These are phyloP conservation scores for Hyppa rectilinea DNA, from an alignment of 2,888 invertebrate genomes.

Conservation along the genomic window DNA sequence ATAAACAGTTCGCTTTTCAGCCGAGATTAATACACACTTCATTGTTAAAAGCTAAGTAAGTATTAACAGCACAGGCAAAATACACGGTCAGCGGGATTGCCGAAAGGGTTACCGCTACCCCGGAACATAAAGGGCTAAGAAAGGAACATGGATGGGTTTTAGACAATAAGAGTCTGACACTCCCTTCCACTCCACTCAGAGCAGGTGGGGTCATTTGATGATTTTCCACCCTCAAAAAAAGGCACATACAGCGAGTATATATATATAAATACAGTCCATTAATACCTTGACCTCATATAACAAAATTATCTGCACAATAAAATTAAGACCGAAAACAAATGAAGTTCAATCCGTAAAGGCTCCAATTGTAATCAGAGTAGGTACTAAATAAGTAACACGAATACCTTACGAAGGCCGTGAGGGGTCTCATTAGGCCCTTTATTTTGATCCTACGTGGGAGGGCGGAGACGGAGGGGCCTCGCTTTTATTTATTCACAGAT, in stretches of 20 bases:
- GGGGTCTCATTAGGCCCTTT: constrained; percentile 75
- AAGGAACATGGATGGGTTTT: too few species aligned
- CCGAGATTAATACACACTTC: not conserved
- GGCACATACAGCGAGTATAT: not conserved
- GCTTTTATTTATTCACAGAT: constrained; percentile 76
- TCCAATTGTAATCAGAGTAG: constrained; percentile 64
- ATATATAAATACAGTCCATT: constrained; percentile 2
- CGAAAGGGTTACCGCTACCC: too few species aligned
- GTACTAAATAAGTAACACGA: constrained; percentile 68
- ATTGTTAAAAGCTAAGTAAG: too few species aligned
- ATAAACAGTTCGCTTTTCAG: not conserved
- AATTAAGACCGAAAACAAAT: constrained; percentile 66
- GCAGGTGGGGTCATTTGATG: too few species aligned
- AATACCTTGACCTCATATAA: constrained; percentile 22
- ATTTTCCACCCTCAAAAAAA: too few species aligned
- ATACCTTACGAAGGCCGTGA: constrained; percentile 67
- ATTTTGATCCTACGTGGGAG: constrained; percentile 75
- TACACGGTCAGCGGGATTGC: too few species aligned
- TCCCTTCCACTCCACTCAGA: too few species aligned
- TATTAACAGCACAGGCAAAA: too few species aligned
- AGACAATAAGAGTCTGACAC: too few species aligned
- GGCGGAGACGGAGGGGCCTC: constrained; percentile 72
- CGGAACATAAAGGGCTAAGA: too few species aligned
- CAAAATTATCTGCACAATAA: constrained; percentile 55
- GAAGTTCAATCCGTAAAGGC: constrained; percentile 59